These are phyloP conservation scores for Ochropleura leucogaster DNA, from an alignment of 2,888 invertebrate genomes.

Conservation along the genomic window DNA sequence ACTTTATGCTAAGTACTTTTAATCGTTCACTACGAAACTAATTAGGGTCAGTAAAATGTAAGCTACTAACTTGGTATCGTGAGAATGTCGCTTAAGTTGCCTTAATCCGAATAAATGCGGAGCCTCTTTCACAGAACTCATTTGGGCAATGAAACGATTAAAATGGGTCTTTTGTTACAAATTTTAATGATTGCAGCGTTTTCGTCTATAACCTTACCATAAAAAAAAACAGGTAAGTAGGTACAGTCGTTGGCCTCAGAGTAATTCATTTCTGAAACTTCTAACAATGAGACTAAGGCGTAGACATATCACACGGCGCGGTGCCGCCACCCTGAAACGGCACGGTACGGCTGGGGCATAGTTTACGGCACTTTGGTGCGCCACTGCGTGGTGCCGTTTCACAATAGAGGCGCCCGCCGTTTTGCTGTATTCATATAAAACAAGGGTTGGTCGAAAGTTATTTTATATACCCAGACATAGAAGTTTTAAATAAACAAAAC, in stretches of 20 bases:
- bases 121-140: constrained; percentile 14
- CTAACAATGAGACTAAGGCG: too few relatives aligned
- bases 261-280: background rate
- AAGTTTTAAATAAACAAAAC: too few relatives aligned
- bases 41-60: constrained; percentile 43
- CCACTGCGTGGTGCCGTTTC: too few relatives aligned
- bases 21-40: constrained; percentile 29
- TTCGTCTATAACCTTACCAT: background rate
- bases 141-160: constrained; percentile 29
- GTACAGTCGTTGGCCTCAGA: background rate
- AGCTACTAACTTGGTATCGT: constrained; percentile 32
- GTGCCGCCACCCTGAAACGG: too few relatives aligned
- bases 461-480: too few relatives aligned
- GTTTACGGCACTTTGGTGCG: too few relatives aligned
- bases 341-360: too few relatives aligned
- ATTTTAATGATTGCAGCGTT: constrained; percentile 5
- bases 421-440: background rate
- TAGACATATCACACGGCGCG: background rate
- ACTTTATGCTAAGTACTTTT: constrained; percentile 39
- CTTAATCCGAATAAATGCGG: constrained; percentile 43
- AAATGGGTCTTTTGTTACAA: constrained; percentile 6
- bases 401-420: too few relatives aligned
- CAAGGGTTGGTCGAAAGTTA: background rate
- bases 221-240: too few relatives aligned
- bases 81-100: constrained; percentile 22